Percentiles rank a stretch among this genome's conserved stretches.
These are phyloP conservation scores for Carassius carassius DNA, from an alignment of 2,113 vertebrate genomes.

Conservation along the genomic window DNA sequence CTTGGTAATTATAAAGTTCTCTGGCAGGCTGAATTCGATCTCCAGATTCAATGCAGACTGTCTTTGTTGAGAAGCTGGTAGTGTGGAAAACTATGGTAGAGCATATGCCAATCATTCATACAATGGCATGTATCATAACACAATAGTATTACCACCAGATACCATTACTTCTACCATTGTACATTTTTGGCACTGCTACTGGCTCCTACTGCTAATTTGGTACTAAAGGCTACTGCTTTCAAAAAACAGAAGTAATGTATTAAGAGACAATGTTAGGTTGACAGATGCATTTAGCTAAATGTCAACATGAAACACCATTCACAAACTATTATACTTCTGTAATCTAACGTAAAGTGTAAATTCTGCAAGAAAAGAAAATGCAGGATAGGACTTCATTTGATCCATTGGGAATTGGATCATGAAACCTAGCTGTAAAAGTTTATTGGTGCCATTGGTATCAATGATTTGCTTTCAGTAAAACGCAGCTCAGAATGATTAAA, in stretches of 20 bases:
- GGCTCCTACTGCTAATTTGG: too few species aligned
- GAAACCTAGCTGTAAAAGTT: neutral
- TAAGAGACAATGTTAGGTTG: neutral
- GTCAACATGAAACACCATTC: neutral
- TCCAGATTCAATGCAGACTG: neutral
- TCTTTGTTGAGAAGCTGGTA: neutral
- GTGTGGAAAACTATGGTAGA: neutral
- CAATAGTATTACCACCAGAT: neutral
- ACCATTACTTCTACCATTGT: neutral
- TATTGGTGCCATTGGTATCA: neutral
- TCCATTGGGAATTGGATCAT: neutral
- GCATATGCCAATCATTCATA: neutral
- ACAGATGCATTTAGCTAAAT: neutral
- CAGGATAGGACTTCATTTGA: neutral
- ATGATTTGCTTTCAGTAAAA: too few species aligned
- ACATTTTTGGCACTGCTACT: neutral
- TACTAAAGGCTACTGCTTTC: neutral
- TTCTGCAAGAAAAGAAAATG: neutral
- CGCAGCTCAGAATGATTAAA: too few species aligned
- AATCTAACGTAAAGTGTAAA: neutral
- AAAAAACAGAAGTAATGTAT: neutral
- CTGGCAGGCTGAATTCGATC: slow-evolving; percentile 2
- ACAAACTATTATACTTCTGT: neutral
- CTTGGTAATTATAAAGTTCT: neutral
- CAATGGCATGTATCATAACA: neutral